Base-by-base conservation (phyloP, 2,888 invertebrate species). In the Troglohyphantes excavatus region DNA sequence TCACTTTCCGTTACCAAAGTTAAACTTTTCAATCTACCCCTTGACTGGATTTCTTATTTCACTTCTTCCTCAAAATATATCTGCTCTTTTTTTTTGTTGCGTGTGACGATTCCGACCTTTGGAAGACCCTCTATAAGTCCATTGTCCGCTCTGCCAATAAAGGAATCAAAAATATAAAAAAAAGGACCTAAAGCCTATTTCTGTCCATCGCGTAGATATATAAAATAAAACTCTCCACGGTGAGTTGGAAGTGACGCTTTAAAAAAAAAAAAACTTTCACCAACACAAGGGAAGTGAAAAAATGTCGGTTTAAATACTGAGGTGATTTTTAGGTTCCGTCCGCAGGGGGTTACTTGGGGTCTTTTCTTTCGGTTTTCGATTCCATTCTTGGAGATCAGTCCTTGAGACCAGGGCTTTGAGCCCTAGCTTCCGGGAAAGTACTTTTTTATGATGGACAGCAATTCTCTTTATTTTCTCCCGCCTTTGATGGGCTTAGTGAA, bases 401-500 rank as follows among this genome's bases (percentile, higher is more conserved):
- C 46, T 63, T 73, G 73, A 83, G 83, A 39, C 73, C 72, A n/a
- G 43, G 39, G 27, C 59, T 61, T 72, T 73, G 83, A 73, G 5
- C 39, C 7, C 72, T 83, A 73, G 72, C 73, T 46, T 65, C 43
- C 19, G 13, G 43, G 39, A 23, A 61, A 39, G 21, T 19, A 7
- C n/a, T 26, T 33, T 61, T 63, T 13, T 73, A 83, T 86, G 85
- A 86, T 86, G 68, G 85, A 87, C 87, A 73, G 87, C 63, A 81
- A 87, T 73, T 87, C 72, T 59, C 53, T 43, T 63, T 65, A 87
- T 81, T 87, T 87, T 87, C 43, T 59, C 61, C 43, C 59, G 72
- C 81, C 63, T 79, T 87, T 81, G 87, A 87, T 87, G 61, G 87
- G 81, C 87, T 87, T 87, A 87, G 81, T 65, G 70, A 72, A 72